A percentile compares a stretch with the other conserved stretches of the same genome.
Conservation (phyloP, 2,113 vertebrate genomes). For the Neolamprologus brichardi region DNA sequence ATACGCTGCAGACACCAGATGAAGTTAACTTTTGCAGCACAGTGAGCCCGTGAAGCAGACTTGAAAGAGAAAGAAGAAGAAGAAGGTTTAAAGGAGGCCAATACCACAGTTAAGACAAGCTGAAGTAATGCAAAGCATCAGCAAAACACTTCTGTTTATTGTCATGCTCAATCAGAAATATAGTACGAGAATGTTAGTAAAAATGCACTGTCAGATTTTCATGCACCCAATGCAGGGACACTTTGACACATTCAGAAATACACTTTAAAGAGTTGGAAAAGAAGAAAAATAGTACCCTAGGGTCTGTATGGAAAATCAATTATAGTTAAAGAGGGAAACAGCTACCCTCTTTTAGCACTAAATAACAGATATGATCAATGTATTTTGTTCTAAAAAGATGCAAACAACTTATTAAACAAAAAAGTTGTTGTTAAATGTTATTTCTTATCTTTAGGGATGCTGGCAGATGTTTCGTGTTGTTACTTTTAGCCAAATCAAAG, state of each 20-base stretch:
- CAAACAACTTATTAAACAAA: not conserved
- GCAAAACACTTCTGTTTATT: slow-evolving; percentile 60
- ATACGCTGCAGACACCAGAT: not conserved
- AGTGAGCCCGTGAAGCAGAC: not conserved
- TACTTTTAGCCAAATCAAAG: not conserved
- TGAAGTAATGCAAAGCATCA: slow-evolving; percentile 18
- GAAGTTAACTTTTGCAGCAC: not conserved
- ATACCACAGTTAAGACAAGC: not conserved
- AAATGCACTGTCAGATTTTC: not conserved
- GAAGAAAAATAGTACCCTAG: not conserved
- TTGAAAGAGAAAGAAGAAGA: not conserved
- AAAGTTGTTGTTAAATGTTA: not conserved
- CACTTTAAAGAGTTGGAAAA: not conserved
- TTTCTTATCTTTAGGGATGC: not conserved
- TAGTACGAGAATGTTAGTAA: not conserved
- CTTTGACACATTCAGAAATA: not conserved
- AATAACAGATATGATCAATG: not conserved
- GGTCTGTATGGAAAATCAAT: not conserved
- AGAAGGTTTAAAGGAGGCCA: not conserved
- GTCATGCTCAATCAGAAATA: slow-evolving; percentile 28
- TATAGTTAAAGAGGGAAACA: not conserved
- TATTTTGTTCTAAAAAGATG: not conserved
- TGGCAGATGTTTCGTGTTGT: not conserved
- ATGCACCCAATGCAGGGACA: not conserved
- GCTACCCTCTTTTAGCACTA: not conserved